A percentile compares a stretch with the other conserved stretches of the same genome.
Conservation (phyloP, 2,888 invertebrate genomes). For the Lithosia quadra region DNA sequence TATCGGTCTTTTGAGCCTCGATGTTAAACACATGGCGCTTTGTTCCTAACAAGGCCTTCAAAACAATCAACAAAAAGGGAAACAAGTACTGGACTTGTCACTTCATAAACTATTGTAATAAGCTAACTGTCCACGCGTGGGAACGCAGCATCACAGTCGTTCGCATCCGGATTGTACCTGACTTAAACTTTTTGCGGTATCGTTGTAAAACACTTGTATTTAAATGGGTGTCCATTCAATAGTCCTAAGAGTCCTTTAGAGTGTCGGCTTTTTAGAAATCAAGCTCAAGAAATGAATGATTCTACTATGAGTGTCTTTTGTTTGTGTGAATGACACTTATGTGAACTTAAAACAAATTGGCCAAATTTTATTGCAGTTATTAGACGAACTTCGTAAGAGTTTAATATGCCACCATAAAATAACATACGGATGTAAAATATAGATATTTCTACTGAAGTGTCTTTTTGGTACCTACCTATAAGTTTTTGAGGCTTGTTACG, state of each 20-base stretch:
- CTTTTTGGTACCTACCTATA: no score
- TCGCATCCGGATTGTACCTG: conserved; percentile 83
- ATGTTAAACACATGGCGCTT: conserved; percentile 74
- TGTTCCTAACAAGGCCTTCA: conserved; percentile 63
- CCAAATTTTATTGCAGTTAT: conserved; percentile 45
- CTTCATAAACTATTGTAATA: conserved; percentile 74
- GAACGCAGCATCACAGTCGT: conserved; percentile 67
- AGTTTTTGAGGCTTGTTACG: no score
- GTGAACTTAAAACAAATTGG: conserved; percentile 53
- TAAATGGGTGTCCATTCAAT: conserved; percentile 74
- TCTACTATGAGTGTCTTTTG: conserved; percentile 42
- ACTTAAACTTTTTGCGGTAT: conserved; percentile 68
- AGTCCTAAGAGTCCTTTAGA: conserved; percentile 56
- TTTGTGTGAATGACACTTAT: conserved; percentile 54
- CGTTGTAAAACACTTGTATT: conserved; percentile 79
- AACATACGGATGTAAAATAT: neutral
- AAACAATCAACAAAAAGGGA: conserved; percentile 64
- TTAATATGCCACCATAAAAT: conserved; percentile 4
- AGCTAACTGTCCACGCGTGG: conserved; percentile 76
- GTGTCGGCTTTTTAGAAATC: conserved; percentile 51
- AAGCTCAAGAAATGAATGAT: conserved; percentile 58
- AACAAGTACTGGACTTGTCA: conserved; percentile 75
- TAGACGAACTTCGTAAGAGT: conserved; percentile 20
- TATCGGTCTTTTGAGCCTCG: conserved; percentile 46
- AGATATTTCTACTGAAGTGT: neutral